These are phyloP conservation scores for Ricordea florida DNA, from an alignment of 92 coral and sea anemone species.

Conservation along the genomic window DNA sequence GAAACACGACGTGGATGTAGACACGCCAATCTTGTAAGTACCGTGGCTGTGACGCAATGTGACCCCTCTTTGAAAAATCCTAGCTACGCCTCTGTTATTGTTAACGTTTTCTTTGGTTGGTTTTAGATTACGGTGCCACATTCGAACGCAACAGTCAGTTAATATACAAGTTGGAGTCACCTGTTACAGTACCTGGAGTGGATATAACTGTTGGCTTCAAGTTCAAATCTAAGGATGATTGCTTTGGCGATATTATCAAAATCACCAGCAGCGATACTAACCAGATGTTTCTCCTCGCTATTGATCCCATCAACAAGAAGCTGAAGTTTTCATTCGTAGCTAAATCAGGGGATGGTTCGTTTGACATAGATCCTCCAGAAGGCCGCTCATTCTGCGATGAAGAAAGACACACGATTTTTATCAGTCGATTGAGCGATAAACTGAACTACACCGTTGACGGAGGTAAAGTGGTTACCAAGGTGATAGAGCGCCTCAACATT, in stretches of 20 bases:
- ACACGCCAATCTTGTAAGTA: not conserved
- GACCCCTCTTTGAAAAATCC: too few species aligned
- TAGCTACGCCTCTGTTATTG: not conserved
- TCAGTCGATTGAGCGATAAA: constrained; percentile 49
- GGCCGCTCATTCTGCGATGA: constrained; percentile 57
- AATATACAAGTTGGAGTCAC: constrained; percentile 39
- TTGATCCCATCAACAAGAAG: constrained; percentile 1
- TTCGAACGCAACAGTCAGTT: constrained; percentile 58
- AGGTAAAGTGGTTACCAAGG: not conserved
- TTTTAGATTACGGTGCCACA: constrained; percentile 78
- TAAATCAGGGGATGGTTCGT: not conserved
- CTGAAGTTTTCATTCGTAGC: constrained; percentile 48
- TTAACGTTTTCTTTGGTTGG: not conserved
- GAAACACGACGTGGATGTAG: too few species aligned
- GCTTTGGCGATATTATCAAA: constrained; percentile 67
- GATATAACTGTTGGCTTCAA: constrained; percentile 78
- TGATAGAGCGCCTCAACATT: not conserved
- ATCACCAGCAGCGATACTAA: constrained; percentile 31
- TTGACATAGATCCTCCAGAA: constrained; percentile 7
- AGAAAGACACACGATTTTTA: constrained; percentile 52
- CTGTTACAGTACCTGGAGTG: constrained; percentile 25
- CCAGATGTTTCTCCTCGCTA: constrained; percentile 21
- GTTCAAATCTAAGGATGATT: constrained; percentile 7
- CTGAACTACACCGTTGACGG: constrained; percentile 59
- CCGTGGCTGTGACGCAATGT: not conserved